phyloP scores from a whole-genome alignment of 2,797 vertebrate species.

The Arremon brunneinucha region DNA sequence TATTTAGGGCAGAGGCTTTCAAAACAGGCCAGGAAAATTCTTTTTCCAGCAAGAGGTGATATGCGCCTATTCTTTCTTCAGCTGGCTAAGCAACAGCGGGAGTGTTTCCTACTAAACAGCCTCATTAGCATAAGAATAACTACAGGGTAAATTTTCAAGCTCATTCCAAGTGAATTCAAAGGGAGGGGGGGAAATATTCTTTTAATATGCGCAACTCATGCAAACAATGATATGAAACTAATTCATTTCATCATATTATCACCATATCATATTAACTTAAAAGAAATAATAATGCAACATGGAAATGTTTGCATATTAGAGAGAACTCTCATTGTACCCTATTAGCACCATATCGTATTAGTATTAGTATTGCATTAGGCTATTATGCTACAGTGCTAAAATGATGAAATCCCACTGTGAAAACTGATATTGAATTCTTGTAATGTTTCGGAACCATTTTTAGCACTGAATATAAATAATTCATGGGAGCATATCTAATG shows the following conservation, averaged over 20 bases:
- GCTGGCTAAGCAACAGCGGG: conserved; percentile 76
- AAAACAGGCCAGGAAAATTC: conserved; percentile 66
- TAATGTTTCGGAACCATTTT: conserved; percentile 82
- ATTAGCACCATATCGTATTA: conserved; percentile 80
- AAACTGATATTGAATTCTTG: conserved; percentile 82
- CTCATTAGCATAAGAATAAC: conserved; percentile 82
- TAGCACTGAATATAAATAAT: conserved; percentile 80
- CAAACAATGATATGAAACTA: conserved; percentile 80
- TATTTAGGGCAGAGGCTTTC: conserved; percentile 68
- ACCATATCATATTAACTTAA: conserved; percentile 81
- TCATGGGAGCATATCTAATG: conserved; percentile 79
- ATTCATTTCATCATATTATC: conserved; percentile 83
- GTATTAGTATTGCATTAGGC: conserved; percentile 79
- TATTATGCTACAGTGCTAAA: conserved; percentile 76
- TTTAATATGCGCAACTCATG: conserved; percentile 78
- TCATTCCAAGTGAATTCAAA: conserved; percentile 78
- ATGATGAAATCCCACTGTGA: conserved; percentile 83
- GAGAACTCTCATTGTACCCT: conserved; percentile 76
- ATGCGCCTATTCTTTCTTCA: conserved; percentile 73
- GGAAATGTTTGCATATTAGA: conserved; percentile 82
- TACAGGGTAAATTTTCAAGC: conserved; percentile 82
- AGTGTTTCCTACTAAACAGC: conserved; percentile 80
- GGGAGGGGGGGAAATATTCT: conserved; percentile 68
- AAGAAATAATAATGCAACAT: conserved; percentile 82
- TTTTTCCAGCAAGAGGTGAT: conserved; percentile 70